A percentile compares a stretch with the other conserved stretches of the same genome.
phyloP scores from a whole-genome alignment of 2,113 vertebrate genomes.

The Microtus pennsylvanicus region DNA sequence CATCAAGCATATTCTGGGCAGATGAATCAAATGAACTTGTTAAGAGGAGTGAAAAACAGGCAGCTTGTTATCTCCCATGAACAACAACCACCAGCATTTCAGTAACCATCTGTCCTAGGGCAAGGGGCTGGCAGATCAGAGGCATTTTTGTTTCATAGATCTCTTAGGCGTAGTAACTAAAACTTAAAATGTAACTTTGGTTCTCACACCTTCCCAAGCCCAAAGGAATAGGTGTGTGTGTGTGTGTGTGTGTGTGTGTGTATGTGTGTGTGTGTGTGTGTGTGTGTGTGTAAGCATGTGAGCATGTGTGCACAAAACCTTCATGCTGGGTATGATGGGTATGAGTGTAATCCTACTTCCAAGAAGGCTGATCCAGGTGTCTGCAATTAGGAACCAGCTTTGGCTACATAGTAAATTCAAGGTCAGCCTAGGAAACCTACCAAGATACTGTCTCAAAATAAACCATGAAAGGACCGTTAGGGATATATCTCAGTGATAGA shows the following conservation, averaged over 20 bases:
- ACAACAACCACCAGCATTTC: not conserved
- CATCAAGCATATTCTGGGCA: too few relatives aligned
- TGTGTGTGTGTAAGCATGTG: not conserved
- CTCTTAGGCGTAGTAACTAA: not conserved
- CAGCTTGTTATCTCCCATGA: too few relatives aligned
- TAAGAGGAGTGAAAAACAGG: too few relatives aligned
- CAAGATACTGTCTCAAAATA: not conserved
- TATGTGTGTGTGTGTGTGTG: not conserved
- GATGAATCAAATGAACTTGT: too few relatives aligned
- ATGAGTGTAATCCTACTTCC: not conserved
- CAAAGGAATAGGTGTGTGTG: too few relatives aligned
- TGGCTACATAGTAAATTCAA: not conserved
- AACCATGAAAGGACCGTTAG: not conserved
- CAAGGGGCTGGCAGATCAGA: not conserved
- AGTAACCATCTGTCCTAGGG: not conserved
- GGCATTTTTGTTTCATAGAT: not conserved
- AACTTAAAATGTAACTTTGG: not conserved
- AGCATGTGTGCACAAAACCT: not conserved
- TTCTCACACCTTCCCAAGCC: not conserved
- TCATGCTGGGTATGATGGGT: not conserved
- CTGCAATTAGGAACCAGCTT: not conserved
- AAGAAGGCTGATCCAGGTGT: not conserved
- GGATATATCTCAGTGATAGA: not conserved
- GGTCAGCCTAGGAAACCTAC: not conserved
- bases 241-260: not conserved